Percentiles rank a stretch among this genome's conserved stretches.
Evolutionary conservation across 2,888 invertebrate species (phyloP).

Genomic region (Sesamia inferens): DNA sequence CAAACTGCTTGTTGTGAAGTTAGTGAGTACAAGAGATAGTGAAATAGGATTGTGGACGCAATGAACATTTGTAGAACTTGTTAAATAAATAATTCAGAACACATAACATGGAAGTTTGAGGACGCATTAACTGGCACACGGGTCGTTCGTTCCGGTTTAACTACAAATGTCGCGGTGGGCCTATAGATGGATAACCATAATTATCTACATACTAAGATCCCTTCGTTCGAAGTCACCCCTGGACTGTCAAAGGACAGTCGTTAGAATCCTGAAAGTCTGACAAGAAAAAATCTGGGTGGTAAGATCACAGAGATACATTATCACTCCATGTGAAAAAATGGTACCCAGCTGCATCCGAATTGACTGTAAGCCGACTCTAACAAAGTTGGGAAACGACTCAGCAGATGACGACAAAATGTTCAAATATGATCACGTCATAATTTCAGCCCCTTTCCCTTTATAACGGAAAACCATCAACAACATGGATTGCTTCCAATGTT

Average conservation of each 20-base stretch:
- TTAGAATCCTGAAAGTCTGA: too few relatives aligned
- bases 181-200: background rate
- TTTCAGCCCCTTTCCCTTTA: too few relatives aligned
- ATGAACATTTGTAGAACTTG: background rate
- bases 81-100: background rate
- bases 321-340: too few relatives aligned
- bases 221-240: too few relatives aligned
- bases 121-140: background rate
- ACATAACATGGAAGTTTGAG: background rate
- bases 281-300: too few relatives aligned
- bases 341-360: too few relatives aligned
- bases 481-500: background rate
- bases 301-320: too few relatives aligned
- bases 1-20: slow-evolving; percentile 29
- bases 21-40: slow-evolving; percentile 12
- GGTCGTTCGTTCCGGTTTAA: background rate
- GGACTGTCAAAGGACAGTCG: too few relatives aligned
- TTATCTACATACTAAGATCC: background rate
- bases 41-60: background rate
- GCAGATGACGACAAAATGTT: too few relatives aligned
- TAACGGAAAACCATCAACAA: background rate
- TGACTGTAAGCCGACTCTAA: too few relatives aligned
- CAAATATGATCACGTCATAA: too few relatives aligned
- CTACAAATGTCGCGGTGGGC: background rate
- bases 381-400: too few relatives aligned